Evolutionary conservation across 53 echinoderm and acorn worm species (phyloP), one percentile per base, ranked within the genome.

Genomic region (Apostichopus leukothele): DNA sequence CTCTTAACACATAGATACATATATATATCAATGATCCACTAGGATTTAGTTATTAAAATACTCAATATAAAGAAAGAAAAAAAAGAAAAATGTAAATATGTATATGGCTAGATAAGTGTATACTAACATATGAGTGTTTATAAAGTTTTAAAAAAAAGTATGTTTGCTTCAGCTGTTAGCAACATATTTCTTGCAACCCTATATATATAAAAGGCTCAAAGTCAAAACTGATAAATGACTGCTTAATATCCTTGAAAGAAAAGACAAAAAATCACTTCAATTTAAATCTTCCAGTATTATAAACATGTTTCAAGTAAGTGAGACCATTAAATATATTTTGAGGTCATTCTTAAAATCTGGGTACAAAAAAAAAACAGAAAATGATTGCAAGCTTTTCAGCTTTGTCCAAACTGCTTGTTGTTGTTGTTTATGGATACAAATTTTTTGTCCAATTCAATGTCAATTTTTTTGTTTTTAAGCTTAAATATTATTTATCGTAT

Each of bases 71-170:
- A 63, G 63, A 63, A 63, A 63, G 16, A 11, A 63, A 79, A 52
- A 79, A 79, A 51, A 7, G 51, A 5, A 79, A 79, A 79, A 50
- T 79, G 79, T 79, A 79, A 51, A 79, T 51, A 79, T 39, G 51
- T 79, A 51, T n/a, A 79, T 79, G 79, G 79, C 53, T 79, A 19
- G 53, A 77, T 77, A 53, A 51, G 50, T 51, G 51, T 79, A 13
- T 79, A 52, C 52, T 53, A 51, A 51, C 52, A 79, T 18, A 79
- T 79, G 19, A 53, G 16, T 63, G 63, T 63, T 63, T 63, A 16
- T 63, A 16, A 63, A 16, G 12, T 63, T 63, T 63, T 13, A 63
- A 63, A 63, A 63, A 13, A 63, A 63, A 13, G 63, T 63, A 63
- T 13, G 63, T 63, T 63, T 16, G 16, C 63, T 63, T 63, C 63